These are phyloP conservation scores for Asobara japonica DNA, from an alignment of 1,140 invertebrate species.

Conservation along the genomic window DNA sequence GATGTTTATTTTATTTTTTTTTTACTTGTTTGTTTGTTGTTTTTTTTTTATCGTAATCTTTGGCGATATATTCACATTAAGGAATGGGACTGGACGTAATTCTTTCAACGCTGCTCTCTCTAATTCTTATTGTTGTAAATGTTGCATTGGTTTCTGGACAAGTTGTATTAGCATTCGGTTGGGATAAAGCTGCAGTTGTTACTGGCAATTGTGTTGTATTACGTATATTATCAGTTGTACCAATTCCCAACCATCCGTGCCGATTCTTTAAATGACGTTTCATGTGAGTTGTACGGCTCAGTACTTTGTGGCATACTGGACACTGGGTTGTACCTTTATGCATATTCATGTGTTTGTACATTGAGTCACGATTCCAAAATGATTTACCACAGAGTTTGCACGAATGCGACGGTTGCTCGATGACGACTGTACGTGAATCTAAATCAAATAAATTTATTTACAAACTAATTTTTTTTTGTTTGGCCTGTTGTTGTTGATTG, in stretches of 20 bases:
- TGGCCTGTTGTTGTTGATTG: neutral
- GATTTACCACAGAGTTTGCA: slow-evolving; percentile 69
- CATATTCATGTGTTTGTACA: slow-evolving; percentile 69
- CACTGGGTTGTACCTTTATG: slow-evolving; percentile 68
- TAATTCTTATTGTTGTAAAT: slow-evolving; percentile 63
- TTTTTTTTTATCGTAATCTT: slow-evolving; percentile 43
- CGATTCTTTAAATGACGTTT: slow-evolving; percentile 66
- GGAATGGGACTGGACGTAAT: slow-evolving; percentile 67
- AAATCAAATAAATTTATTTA: slow-evolving; percentile 64
- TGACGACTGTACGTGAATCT: slow-evolving; percentile 66
- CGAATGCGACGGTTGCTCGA: slow-evolving; percentile 66
- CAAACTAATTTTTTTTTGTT: slow-evolving; percentile 37
- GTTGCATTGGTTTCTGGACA: slow-evolving; percentile 51
- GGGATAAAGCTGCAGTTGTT: slow-evolving; percentile 42
- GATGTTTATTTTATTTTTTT: slow-evolving; percentile 12
- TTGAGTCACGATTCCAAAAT: slow-evolving; percentile 67
- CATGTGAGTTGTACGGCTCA: slow-evolving; percentile 66
- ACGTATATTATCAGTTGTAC: slow-evolving; percentile 31
- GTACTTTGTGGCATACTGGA: slow-evolving; percentile 66
- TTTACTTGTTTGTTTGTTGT: neutral
- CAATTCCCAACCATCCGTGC: slow-evolving; percentile 61
- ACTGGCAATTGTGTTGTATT: slow-evolving; percentile 39
- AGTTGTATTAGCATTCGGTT: slow-evolving; percentile 41
- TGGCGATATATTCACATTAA: slow-evolving; percentile 54
- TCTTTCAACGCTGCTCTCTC: slow-evolving; percentile 65